Evolutionary conservation across 2,113 vertebrate genomes (phyloP).

Genomic region (Forbesichthys agassizii): DNA sequence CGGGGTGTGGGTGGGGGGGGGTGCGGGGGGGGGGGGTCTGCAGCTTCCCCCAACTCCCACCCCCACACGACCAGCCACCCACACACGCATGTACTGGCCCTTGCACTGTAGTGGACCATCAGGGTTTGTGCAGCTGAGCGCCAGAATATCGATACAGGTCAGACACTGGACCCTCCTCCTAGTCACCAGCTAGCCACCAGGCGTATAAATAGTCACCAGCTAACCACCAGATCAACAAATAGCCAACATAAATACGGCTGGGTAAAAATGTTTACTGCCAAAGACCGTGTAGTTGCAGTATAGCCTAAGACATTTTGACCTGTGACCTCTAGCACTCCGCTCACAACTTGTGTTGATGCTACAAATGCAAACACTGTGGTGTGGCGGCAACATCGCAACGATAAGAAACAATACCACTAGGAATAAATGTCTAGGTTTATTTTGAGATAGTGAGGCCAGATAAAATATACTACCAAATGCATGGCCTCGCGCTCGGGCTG

Average conservation of each 20-base stretch:
- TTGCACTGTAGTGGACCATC: slow-evolving; percentile 54
- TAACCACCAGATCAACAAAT: no score
- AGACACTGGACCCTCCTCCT: slow-evolving; percentile 50
- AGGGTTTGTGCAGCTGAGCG: slow-evolving; percentile 70
- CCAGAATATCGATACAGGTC: slow-evolving; percentile 70
- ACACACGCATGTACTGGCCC: slow-evolving; percentile 58
- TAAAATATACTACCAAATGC: no score
- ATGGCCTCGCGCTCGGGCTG: no score
- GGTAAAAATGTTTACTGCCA: not conserved
- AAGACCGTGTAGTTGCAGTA: no score
- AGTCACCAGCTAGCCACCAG: no score
- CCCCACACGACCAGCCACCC: slow-evolving; percentile 49
- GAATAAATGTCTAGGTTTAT: not conserved
- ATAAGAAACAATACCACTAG: not conserved
- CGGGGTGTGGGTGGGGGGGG: no score
- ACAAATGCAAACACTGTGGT: no score
- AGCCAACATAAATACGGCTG: not conserved
- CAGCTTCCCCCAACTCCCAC: slow-evolving; percentile 27
- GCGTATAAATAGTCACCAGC: no score
- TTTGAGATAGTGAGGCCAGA: not conserved
- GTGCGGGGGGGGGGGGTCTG: slow-evolving; percentile 37
- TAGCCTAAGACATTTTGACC: no score
- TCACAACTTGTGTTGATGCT: no score
- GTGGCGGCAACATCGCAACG: not conserved
- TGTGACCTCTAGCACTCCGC: no score